Percentiles rank a stretch among this genome's conserved stretches.
These are phyloP conservation scores for Gymnocephalus cernua DNA, from an alignment of 2,113 vertebrate species.

Conservation along the genomic window DNA sequence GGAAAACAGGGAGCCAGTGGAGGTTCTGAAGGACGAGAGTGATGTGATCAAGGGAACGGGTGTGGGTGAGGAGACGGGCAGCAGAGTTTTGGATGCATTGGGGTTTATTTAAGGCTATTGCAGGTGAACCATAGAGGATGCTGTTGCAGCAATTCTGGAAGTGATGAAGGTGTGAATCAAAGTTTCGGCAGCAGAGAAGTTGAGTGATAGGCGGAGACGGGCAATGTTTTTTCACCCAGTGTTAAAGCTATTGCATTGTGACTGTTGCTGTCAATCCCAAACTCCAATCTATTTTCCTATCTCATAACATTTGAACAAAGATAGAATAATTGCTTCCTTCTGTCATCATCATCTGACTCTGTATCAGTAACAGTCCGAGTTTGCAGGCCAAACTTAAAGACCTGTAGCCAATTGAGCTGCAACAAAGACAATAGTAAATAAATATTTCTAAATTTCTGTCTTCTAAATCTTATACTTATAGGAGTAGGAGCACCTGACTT, in stretches of 20 bases:
- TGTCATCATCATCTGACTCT: background rate
- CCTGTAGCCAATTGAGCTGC: background rate
- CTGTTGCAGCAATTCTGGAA: too few species aligned
- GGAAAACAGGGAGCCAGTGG: too few species aligned
- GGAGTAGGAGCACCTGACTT: background rate
- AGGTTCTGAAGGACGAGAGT: too few species aligned
- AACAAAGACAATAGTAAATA: background rate
- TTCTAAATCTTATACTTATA: background rate
- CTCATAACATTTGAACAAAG: background rate
- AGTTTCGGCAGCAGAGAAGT: too few species aligned
- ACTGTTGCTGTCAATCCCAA: background rate
- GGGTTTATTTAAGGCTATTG: too few species aligned
- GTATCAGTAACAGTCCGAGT: background rate
- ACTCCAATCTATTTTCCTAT: background rate
- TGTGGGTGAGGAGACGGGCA: too few species aligned
- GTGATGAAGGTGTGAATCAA: too few species aligned
- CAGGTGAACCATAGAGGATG: too few species aligned
- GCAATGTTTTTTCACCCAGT: background rate
- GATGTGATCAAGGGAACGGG: too few species aligned
- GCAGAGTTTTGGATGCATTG: too few species aligned
- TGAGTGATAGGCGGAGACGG: too few species aligned
- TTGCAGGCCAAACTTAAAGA: background rate
- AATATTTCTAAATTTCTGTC: background rate
- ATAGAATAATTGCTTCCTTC: background rate
- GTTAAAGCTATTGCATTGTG: conserved; percentile 12